A percentile compares a stretch with the other conserved stretches of the same genome.
Conservation (phyloP, 2,888 invertebrate genomes). For the Noctua comes region DNA sequence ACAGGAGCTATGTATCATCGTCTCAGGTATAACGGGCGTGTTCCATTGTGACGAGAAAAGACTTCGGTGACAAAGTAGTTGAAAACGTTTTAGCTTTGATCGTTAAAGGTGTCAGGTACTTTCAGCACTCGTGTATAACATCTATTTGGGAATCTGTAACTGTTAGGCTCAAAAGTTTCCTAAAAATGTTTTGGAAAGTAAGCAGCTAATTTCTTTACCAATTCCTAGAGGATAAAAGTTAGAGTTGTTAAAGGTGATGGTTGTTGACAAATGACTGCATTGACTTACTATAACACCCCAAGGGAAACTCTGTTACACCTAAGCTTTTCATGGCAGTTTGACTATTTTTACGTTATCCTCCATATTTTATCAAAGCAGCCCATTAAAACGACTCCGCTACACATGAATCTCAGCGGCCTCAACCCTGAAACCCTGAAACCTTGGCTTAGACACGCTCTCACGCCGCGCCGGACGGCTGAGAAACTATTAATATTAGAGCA, state of each 20-base stretch:
- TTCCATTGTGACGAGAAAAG: slow-evolving; percentile 21
- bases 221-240: background rate
- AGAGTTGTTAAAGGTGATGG: background rate
- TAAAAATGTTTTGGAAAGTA: background rate
- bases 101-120: background rate
- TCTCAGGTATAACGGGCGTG: background rate
- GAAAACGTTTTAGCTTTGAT: background rate
- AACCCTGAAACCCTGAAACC: too few species aligned
- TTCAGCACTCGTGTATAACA: background rate
- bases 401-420: slow-evolving; percentile 33
- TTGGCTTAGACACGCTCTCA: slow-evolving; percentile 8
- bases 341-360: background rate
- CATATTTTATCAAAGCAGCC: background rate
- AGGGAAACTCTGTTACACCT: background rate
- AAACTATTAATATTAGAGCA: slow-evolving; percentile 47
- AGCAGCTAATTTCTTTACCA: background rate
- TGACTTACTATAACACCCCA: background rate
- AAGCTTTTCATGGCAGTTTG: background rate
- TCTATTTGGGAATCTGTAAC: background rate
- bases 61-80: background rate
- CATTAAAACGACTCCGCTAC: background rate
- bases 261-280: background rate
- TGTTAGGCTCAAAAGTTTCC: background rate
- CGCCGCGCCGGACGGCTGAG: background rate
- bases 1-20: background rate